These are phyloP conservation scores for Erannis defoliaria DNA, from an alignment of 2,888 invertebrate genomes.

Conservation along the genomic window DNA sequence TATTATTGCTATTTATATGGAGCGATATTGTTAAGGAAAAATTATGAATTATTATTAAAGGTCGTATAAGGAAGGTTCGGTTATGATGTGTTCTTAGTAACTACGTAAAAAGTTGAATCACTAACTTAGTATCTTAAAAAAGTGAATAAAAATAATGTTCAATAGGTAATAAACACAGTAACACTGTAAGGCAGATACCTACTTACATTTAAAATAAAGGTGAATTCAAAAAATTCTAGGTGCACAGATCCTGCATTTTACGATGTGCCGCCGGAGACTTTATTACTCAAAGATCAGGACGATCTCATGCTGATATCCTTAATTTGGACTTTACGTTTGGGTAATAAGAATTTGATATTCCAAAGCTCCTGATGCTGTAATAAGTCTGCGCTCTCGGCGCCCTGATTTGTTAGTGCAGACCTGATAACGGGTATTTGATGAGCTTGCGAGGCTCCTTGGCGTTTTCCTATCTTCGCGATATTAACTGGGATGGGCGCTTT, in stretches of 20 bases:
- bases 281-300: conserved; percentile 52
- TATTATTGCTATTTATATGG: too few relatives aligned
- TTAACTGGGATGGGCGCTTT: conserved; percentile 28
- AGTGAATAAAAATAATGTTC: too few relatives aligned
- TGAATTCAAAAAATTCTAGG: conserved; percentile 40
- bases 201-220: neutral
- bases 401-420: conserved; percentile 59
- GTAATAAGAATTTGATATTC: conserved; percentile 50
- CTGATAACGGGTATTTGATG: conserved; percentile 74
- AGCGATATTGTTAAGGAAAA: too few relatives aligned
- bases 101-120: too few relatives aligned
- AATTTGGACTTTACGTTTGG: conserved; percentile 41
- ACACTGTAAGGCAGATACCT: neutral
- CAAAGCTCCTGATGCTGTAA: conserved; percentile 43
- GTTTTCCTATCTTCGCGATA: conserved; percentile 49
- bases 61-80: too few relatives aligned
- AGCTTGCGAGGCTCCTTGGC: conserved; percentile 52
- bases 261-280: conserved; percentile 57
- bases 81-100: too few relatives aligned
- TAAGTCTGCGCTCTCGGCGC: conserved; percentile 44
- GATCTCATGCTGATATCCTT: conserved; percentile 44
- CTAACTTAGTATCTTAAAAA: too few relatives aligned
- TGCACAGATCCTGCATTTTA: conserved; percentile 60
- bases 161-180: neutral
- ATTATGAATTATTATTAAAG: too few relatives aligned